A percentile compares a stretch with the other conserved stretches of the same genome.
phyloP scores from a whole-genome alignment of 2,113 vertebrate genomes.

The Apteryx owenii region DNA sequence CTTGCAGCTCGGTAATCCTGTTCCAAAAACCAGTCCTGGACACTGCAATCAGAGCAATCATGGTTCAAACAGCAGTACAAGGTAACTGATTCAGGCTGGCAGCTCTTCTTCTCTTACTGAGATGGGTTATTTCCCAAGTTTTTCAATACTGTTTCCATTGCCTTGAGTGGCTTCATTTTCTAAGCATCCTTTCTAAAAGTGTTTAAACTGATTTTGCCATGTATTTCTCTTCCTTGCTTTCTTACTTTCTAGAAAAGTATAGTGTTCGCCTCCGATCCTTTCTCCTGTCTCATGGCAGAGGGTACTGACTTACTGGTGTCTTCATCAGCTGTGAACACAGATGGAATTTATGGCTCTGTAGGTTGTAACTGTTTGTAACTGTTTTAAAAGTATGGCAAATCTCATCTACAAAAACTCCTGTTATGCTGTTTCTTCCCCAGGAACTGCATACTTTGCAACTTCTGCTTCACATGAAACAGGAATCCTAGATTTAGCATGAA shows the following conservation, averaged over 20 bases:
- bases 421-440: not conserved
- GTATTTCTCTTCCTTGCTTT: not conserved
- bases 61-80: not conserved
- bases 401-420: not conserved
- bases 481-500: not conserved
- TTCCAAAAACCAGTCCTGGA: not conserved
- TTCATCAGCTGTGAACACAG: constrained; percentile 32
- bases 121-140: not conserved
- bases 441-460: rapidly evolving
- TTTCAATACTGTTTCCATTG: not conserved
- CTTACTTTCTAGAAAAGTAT: constrained; percentile 22
- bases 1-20: not conserved
- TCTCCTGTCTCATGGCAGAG: not conserved
- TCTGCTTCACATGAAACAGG: not conserved
- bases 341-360: constrained; percentile 40
- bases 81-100: not conserved
- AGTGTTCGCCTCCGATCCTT: not conserved
- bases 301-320: not conserved
- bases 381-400: constrained; percentile 47
- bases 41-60: not conserved
- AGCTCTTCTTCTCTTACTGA: not conserved
- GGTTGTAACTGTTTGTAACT: constrained; percentile 17
- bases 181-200: not conserved
- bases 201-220: not conserved
- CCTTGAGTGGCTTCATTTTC: not conserved